These are phyloP conservation scores for Tipula vernalis DNA, from an alignment of 2,888 invertebrate genomes.

Conservation along the genomic window DNA sequence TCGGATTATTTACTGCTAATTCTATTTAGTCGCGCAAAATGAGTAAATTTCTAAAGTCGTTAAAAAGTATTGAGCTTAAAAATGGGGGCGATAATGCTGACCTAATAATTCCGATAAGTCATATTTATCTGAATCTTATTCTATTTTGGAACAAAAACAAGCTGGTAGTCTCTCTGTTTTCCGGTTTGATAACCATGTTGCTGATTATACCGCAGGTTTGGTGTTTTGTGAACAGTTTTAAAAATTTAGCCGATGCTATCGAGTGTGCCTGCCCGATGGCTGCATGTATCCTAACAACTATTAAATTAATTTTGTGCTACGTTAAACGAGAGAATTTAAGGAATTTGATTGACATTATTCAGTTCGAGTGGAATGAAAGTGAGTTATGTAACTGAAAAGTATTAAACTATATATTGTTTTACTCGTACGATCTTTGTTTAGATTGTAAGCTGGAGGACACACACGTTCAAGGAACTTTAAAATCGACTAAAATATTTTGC, in stretches of 20 bases:
- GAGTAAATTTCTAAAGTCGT: background rate
- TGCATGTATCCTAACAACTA: background rate
- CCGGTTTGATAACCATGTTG: background rate
- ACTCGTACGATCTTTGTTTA: background rate
- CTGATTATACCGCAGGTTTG: background rate
- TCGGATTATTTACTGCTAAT: background rate
- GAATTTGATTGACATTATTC: background rate
- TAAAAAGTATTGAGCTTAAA: background rate
- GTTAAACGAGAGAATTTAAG: background rate
- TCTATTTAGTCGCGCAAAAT: background rate
- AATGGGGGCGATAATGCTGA: background rate
- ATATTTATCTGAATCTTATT: background rate
- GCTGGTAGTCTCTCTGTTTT: background rate
- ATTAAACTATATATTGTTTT: background rate
- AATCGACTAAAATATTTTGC: background rate
- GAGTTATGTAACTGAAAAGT: background rate
- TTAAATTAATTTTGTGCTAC: background rate
- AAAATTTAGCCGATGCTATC: background rate
- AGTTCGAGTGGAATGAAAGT: background rate
- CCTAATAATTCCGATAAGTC: background rate
- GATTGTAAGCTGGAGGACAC: background rate
- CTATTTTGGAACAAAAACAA: background rate
- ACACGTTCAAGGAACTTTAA: background rate
- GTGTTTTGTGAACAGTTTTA: background rate
- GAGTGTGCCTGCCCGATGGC: background rate